phyloP scores from a whole-genome alignment of 1,140 invertebrate genomes.

The Elysia chlorotica region DNA sequence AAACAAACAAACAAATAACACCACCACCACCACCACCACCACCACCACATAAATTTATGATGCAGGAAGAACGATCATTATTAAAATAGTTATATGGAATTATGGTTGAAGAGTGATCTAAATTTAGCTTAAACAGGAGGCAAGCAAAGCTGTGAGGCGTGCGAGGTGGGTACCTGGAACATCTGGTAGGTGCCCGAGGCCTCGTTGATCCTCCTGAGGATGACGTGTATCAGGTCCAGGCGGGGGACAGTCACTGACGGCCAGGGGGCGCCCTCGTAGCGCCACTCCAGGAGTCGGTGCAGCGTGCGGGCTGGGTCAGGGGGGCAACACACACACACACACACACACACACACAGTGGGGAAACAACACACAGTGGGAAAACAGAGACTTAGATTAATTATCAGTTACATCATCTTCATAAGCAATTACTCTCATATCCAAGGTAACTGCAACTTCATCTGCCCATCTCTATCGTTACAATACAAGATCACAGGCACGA shows the following conservation, averaged over 20 bases:
- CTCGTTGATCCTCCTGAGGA: conserved; percentile 63
- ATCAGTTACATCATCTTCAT: too few species aligned
- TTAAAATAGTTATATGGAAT: not conserved
- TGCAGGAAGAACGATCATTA: not conserved
- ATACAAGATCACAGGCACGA: too few species aligned
- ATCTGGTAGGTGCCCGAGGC: conserved; percentile 65
- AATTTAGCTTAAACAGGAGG: not conserved
- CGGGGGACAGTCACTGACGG: conserved; percentile 45
- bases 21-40: too few species aligned
- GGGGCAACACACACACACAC: too few species aligned
- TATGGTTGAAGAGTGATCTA: not conserved
- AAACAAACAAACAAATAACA: not conserved
- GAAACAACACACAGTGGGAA: too few species aligned
- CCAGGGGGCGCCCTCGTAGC: conserved; percentile 60
- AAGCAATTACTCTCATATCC: too few species aligned
- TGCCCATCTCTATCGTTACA: too few species aligned
- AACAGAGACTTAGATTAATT: too few species aligned
- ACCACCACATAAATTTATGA: not conserved
- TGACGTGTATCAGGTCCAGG: conserved; percentile 49
- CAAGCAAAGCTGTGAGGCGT: not conserved
- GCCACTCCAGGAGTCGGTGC: conserved; percentile 58
- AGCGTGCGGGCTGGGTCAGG: conserved; percentile 62
- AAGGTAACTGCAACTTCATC: too few species aligned
- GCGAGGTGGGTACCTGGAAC: conserved; percentile 53
- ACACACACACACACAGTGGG: too few species aligned